Evolutionary conservation across 2,888 invertebrate species (phyloP).

Genomic region (Coelogynopora nodosa): DNA sequence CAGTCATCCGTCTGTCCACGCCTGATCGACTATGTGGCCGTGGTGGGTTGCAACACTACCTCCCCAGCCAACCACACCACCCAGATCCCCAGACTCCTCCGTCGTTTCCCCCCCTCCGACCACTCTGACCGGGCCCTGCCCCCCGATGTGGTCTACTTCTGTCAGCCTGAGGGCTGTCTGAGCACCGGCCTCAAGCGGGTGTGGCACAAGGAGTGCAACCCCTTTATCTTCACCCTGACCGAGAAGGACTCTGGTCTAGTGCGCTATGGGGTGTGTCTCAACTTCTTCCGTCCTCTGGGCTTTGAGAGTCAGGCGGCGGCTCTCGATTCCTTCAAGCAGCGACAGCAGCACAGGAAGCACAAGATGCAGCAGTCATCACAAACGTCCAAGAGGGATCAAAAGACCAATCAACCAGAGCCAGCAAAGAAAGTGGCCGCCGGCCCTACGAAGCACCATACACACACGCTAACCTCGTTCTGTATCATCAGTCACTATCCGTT

Average conservation of each 20-base stretch:
- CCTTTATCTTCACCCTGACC: constrained; percentile 94
- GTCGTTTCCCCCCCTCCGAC: constrained; percentile 85
- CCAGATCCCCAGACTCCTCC: constrained; percentile 51
- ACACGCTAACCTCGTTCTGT: constrained; percentile 92
- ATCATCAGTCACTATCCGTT: constrained; percentile 98
- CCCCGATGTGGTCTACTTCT: constrained; percentile 96
- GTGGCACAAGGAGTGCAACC: constrained; percentile 72
- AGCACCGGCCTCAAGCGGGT: constrained; percentile 68
- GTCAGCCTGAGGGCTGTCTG: constrained; percentile 95
- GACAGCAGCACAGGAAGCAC: background rate
- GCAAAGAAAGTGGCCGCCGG: background rate
- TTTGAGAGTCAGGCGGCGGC: background rate
- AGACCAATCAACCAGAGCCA: background rate
- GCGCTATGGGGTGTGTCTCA: constrained; percentile 88
- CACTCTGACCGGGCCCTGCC: constrained; percentile 95
- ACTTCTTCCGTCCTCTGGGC: constrained; percentile 84
- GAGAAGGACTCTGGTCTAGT: constrained; percentile 87
- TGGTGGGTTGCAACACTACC: background rate
- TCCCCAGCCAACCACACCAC: background rate
- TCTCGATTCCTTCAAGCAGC: background rate
- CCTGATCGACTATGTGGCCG: background rate
- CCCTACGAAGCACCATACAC: constrained; percentile 55
- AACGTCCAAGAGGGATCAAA: background rate
- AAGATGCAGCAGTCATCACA: background rate
- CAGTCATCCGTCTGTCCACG: background rate